These are phyloP conservation scores for Butorides virescens DNA, from an alignment of 2,113 vertebrate genomes.

Conservation along the genomic window DNA sequence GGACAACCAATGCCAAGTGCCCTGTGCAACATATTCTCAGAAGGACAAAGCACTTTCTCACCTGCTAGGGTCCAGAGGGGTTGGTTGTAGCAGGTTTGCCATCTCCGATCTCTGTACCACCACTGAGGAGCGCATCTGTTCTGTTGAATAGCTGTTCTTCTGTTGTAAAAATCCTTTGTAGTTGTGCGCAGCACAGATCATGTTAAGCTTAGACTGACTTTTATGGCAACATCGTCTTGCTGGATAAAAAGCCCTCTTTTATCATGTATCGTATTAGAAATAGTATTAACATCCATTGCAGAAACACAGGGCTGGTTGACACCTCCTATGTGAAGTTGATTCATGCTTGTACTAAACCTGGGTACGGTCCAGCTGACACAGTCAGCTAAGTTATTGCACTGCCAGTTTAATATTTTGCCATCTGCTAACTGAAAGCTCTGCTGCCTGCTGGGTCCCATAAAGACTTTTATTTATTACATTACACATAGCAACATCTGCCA, in stretches of 20 bases:
- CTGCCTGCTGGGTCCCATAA: conserved; percentile 78
- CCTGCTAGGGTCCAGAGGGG: background rate
- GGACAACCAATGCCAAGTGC: background rate
- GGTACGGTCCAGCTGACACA: conserved; percentile 67
- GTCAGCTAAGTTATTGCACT: conserved; percentile 64
- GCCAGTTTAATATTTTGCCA: conserved; percentile 80
- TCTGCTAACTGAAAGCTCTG: conserved; percentile 77
- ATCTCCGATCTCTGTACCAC: background rate
- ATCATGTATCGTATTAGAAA: background rate
- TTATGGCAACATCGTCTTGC: background rate
- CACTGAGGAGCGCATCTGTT: background rate
- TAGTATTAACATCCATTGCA: background rate
- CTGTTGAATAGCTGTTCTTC: background rate
- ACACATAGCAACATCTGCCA: conserved; percentile 80
- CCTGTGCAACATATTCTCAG: rapidly evolving
- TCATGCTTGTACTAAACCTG: conserved; percentile 50
- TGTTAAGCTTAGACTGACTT: background rate
- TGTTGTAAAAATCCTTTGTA: background rate
- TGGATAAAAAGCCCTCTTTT: background rate
- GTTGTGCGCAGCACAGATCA: background rate
- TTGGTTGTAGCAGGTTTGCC: background rate
- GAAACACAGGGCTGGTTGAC: background rate
- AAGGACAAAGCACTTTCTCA: background rate
- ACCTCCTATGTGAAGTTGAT: conserved; percentile 45
- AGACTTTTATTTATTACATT: conserved; percentile 82